Percentiles rank a stretch among this genome's conserved stretches.
phyloP scores from a whole-genome alignment of 2,888 invertebrate genomes.

The Melanophora roralis region DNA sequence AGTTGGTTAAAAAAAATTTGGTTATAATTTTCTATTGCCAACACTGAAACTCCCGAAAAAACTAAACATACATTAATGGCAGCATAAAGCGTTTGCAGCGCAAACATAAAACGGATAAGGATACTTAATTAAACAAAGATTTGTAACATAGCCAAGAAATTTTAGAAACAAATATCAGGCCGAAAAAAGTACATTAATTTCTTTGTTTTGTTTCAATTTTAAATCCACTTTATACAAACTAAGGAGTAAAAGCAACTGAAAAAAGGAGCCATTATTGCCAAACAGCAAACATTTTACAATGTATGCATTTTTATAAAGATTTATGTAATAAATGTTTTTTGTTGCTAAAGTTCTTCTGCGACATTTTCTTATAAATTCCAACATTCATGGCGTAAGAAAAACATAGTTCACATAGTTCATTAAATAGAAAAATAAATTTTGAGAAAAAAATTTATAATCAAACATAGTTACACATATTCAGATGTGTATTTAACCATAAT shows the following conservation, averaged over 20 bases:
- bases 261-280: conserved; percentile 33
- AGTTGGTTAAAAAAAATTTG: not conserved
- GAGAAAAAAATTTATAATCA: not conserved
- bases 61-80: not conserved
- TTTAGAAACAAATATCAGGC: conserved; percentile 8
- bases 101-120: conserved; percentile 17
- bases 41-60: not conserved
- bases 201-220: conserved; percentile 17
- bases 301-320: conserved; percentile 44
- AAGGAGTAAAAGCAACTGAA: not conserved
- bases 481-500: not conserved
- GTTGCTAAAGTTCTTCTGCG: not conserved
- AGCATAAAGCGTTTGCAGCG: not conserved
- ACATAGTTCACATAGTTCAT: not conserved
- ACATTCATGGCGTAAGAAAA: not conserved
- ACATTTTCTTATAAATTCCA: conserved; percentile 9
- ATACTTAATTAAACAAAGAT: conserved; percentile 47
- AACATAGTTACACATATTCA: not conserved
- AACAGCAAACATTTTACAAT: conserved; percentile 48
- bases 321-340: conserved; percentile 33
- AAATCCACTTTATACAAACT: not conserved
- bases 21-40: conserved; percentile 11
- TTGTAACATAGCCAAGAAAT: conserved; percentile 42
- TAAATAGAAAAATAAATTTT: not conserved
- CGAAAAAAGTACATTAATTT: not conserved